Evolutionary conservation across 1,140 invertebrate genomes (phyloP).

Genomic region (Sycobia sp.): DNA sequence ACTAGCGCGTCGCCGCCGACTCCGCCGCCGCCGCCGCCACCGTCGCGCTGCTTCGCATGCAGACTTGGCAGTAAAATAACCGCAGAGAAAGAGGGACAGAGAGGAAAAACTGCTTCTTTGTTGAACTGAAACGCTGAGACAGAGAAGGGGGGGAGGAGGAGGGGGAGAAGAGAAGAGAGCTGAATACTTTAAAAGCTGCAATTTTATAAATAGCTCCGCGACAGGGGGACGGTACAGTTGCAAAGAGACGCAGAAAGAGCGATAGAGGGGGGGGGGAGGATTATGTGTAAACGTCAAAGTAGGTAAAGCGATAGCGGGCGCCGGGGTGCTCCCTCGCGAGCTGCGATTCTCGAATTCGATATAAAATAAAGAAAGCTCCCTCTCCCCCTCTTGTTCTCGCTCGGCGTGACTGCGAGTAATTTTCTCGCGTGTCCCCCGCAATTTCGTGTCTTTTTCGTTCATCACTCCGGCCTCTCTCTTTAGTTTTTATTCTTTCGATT

Average conservation of each 20-base stretch:
- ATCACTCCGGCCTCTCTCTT: too few species aligned
- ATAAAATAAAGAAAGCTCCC: constrained; percentile 9
- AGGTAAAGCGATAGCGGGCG: constrained; percentile 1
- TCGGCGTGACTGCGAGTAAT: constrained; percentile 24
- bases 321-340: neutral
- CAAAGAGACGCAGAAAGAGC: too few species aligned
- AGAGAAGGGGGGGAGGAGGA: neutral
- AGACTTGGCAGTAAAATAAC: neutral
- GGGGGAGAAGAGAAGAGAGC: neutral
- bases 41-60: neutral
- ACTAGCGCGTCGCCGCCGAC: too few species aligned
- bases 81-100: too few species aligned
- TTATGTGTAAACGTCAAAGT: neutral
- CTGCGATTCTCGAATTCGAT: constrained; percentile 5
- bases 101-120: constrained; percentile 7
- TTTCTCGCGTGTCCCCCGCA: neutral
- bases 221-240: neutral
- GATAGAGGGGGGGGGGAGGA: neutral
- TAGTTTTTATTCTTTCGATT: too few species aligned
- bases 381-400: neutral
- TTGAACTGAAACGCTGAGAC: too few species aligned
- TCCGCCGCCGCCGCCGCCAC: too few species aligned
- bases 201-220: constrained; percentile 17
- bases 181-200: constrained; percentile 5
- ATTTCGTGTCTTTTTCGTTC: too few species aligned